Percentiles rank a stretch among this genome's conserved stretches.
These are phyloP conservation scores for Allobates femoralis DNA, from an alignment of 2,797 vertebrate species.

Conservation along the genomic window DNA sequence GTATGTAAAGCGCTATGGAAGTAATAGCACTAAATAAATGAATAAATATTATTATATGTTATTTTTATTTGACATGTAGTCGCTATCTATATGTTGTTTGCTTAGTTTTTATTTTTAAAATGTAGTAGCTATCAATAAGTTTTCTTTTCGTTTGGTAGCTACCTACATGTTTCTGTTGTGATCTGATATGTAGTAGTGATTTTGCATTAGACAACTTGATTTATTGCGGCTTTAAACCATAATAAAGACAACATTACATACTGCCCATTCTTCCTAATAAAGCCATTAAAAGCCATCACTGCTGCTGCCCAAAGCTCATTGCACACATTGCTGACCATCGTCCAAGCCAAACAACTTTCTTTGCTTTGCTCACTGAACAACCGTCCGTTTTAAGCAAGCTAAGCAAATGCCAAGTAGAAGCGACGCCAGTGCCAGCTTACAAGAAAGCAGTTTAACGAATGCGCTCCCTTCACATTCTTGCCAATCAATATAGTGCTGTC, in stretches of 20 bases:
- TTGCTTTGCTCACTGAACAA: conserved; percentile 21
- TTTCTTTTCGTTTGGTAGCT: no score
- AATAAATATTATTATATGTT: no score
- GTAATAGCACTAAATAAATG: no score
- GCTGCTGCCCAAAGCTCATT: conserved; percentile 4
- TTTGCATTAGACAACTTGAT: background rate
- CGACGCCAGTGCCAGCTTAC: background rate
- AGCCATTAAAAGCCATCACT: conserved; percentile 3
- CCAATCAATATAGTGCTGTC: background rate
- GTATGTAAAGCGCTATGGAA: no score
- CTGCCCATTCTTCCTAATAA: conserved; percentile 7
- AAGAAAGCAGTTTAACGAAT: conserved; percentile 16
- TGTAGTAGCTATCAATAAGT: no score
- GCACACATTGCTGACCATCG: conserved; percentile 21
- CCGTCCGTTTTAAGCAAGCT: conserved; percentile 15
- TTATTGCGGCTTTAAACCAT: background rate
- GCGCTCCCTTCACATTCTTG: background rate
- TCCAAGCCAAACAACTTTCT: conserved; percentile 20
- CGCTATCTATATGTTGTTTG: no score
- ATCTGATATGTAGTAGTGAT: background rate
- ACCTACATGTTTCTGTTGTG: no score
- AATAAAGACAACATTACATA: background rate
- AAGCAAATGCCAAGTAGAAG: conserved; percentile 12
- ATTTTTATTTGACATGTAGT: no score
- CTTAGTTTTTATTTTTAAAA: no score